These are phyloP conservation scores for Pluvianellus socialis DNA, from an alignment of 2,113 vertebrate genomes.

Conservation along the genomic window DNA sequence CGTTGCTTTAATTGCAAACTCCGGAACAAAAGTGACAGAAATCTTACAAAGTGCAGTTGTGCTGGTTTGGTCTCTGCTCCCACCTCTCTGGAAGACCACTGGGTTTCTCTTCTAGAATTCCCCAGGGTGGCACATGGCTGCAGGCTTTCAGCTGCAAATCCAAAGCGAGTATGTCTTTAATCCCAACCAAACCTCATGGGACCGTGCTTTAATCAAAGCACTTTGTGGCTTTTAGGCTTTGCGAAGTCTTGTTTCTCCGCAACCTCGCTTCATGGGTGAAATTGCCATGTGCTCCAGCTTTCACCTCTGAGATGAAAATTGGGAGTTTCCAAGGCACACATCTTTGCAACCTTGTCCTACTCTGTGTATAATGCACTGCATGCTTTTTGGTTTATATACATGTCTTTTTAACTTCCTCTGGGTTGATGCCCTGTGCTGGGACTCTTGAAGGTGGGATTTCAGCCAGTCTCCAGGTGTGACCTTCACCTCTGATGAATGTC, in stretches of 20 bases:
- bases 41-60: background rate
- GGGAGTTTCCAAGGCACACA: background rate
- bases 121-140: background rate
- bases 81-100: background rate
- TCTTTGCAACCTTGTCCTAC: background rate
- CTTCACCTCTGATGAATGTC: background rate
- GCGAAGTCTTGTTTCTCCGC: background rate
- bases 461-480: background rate
- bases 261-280: background rate
- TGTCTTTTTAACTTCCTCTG: background rate
- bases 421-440: background rate
- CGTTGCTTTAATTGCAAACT: slow-evolving; percentile 7
- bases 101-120: background rate
- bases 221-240: background rate
- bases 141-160: background rate
- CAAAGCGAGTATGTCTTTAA: background rate
- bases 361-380: background rate
- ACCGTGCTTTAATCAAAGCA: background rate
- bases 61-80: background rate
- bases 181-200: background rate
- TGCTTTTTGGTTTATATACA: background rate
- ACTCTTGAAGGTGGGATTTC: background rate
- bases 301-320: background rate
- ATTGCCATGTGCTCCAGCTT: background rate
- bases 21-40: background rate